Evolutionary conservation across 1,140 invertebrate genomes (phyloP).

Genomic region (Druon quercuslanigerum): DNA sequence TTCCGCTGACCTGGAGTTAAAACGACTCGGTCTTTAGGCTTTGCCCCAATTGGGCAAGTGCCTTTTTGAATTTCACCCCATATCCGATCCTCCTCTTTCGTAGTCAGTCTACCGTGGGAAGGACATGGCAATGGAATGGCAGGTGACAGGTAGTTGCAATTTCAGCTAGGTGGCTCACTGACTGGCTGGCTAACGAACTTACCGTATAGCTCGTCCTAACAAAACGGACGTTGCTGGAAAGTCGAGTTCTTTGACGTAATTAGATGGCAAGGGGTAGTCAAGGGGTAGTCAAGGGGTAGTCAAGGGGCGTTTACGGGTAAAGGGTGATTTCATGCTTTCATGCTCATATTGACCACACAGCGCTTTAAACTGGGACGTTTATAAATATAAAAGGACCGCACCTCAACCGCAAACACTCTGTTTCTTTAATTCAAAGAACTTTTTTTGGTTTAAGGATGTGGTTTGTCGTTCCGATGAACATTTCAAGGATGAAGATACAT

Average conservation of each 20-base stretch:
- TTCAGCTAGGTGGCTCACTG: no score
- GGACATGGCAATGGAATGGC: neutral
- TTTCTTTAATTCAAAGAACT: no score
- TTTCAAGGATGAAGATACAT: no score
- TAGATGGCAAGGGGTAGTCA: conserved; percentile 7
- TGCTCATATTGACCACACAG: conserved; percentile 27
- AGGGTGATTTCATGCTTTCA: conserved; percentile 15
- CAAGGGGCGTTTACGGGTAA: neutral
- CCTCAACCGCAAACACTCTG: neutral
- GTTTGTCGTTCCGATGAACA: no score
- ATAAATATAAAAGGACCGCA: neutral
- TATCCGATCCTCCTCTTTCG: neutral
- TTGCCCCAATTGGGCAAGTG: neutral
- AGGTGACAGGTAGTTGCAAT: no score
- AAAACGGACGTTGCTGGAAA: neutral
- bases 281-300: conserved; percentile 10
- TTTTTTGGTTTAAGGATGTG: no score
- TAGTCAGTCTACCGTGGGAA: conserved; percentile 16
- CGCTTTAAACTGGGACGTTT: conserved; percentile 13
- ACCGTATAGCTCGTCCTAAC: neutral
- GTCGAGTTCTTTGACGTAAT: conserved; percentile 15
- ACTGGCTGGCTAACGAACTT: neutral
- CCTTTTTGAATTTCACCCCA: conserved; percentile 5
- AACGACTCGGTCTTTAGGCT: neutral
- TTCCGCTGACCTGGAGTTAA: conserved; percentile 8